Conservation (phyloP, 1,140 invertebrate species). For the Radopholus similis region DNA sequence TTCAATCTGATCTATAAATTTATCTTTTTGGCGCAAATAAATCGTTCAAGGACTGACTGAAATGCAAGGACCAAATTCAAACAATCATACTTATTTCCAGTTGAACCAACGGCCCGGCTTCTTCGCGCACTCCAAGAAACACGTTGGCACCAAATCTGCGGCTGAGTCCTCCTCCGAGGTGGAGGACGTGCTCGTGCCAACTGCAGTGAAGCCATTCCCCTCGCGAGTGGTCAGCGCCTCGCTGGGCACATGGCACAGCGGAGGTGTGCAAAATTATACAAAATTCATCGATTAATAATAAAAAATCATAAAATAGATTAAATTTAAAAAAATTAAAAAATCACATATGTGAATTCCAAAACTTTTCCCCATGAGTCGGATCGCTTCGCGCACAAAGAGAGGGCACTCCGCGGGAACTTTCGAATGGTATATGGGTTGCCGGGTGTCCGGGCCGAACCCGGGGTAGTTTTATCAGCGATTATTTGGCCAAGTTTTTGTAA, state of each 20-base stretch:
- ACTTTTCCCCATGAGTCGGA: too few species aligned
- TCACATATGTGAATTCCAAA: background rate
- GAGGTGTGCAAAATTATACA: conserved; percentile 21
- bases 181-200: conserved; percentile 63
- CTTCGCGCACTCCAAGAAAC: conserved; percentile 53
- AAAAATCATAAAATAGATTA: background rate
- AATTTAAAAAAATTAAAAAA: background rate
- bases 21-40: too few species aligned
- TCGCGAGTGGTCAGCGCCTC: conserved; percentile 52
- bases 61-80: too few species aligned
- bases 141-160: conserved; percentile 25
- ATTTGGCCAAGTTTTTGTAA: too few species aligned
- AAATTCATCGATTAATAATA: background rate
- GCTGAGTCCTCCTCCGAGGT: conserved; percentile 43
- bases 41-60: too few species aligned
- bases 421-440: too few species aligned
- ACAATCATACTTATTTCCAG: conserved; percentile 5
- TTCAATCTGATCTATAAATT: too few species aligned
- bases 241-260: conserved; percentile 45
- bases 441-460: too few species aligned
- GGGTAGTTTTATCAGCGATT: too few species aligned
- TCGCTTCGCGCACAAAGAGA: too few species aligned
- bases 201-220: conserved; percentile 61
- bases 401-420: too few species aligned
- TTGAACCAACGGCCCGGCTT: conserved; percentile 65